phyloP scores from a whole-genome alignment of 2,113 vertebrate genomes.

The Petrocephalus microphthalmus region DNA sequence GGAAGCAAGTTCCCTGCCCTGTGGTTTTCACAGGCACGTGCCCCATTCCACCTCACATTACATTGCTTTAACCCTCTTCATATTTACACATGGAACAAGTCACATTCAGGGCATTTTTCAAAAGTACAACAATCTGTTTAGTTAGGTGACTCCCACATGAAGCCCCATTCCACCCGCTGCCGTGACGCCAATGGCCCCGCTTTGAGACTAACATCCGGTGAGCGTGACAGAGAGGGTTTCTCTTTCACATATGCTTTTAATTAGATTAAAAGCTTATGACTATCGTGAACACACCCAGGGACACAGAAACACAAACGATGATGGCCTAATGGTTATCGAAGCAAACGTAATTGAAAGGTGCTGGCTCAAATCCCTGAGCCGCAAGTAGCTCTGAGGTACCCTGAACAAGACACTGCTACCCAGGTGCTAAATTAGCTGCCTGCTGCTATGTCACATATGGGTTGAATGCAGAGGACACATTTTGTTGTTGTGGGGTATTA shows the following conservation, averaged over 20 bases:
- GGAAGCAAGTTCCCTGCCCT: neutral
- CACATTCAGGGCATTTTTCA: neutral
- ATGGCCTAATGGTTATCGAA: no score
- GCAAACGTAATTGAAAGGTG: no score
- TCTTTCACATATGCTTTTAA: neutral
- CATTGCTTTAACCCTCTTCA: neutral
- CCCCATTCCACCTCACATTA: neutral
- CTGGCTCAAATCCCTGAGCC: no score
- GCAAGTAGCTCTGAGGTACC: no score
- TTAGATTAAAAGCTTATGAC: neutral
- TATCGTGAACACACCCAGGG: neutral
- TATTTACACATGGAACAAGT: neutral
- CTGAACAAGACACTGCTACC: no score
- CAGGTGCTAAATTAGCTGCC: no score
- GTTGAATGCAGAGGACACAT: no score
- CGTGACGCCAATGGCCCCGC: neutral
- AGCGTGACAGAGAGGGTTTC: neutral
- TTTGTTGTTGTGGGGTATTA: no score
- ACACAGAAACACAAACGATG: neutral
- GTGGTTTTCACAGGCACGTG: neutral
- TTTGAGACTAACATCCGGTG: neutral
- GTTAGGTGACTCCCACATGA: neutral
- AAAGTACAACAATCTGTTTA: neutral
- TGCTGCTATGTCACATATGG: no score
- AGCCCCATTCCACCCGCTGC: neutral